Percentiles rank a stretch among this genome's conserved stretches.
Evolutionary conservation across 2,888 invertebrate genomes (phyloP).

Genomic region (Ephialtes manifestator): DNA sequence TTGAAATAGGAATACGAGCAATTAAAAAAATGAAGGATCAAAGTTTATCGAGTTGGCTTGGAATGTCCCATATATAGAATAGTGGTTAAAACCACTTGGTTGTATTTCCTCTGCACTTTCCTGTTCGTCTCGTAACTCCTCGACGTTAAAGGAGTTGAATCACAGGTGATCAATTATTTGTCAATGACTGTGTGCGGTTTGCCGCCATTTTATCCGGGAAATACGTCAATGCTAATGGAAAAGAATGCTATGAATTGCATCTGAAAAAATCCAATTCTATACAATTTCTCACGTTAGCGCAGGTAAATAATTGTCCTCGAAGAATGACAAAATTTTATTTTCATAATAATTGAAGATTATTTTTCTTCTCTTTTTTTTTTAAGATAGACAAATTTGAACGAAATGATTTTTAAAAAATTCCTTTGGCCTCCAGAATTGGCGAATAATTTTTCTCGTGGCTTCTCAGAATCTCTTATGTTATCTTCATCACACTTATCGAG

Average conservation of each 20-base stretch:
- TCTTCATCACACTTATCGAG: too few species aligned
- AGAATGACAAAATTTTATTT: too few species aligned
- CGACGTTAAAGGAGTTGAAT: not conserved
- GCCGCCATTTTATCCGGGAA: not conserved
- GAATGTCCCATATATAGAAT: not conserved
- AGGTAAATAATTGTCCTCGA: not conserved
- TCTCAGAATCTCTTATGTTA: too few species aligned
- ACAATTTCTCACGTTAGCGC: not conserved
- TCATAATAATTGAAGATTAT: too few species aligned
- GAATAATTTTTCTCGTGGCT: too few species aligned
- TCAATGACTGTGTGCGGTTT: not conserved
- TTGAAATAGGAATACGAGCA: too few species aligned
- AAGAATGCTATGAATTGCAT: not conserved
- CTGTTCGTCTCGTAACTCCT: constrained; percentile 3
- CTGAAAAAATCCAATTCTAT: not conserved
- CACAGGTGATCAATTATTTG: not conserved
- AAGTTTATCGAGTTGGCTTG: not conserved
- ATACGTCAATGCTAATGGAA: not conserved
- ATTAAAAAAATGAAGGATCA: not conserved
- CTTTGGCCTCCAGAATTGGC: too few species aligned
- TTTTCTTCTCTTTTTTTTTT: too few species aligned
- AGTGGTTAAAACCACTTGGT: not conserved
- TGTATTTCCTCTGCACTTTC: not conserved
- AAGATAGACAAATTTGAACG: too few species aligned
- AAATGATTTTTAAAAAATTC: too few species aligned